Evolutionary conservation across 1,140 invertebrate species (phyloP), one percentile per base, ranked within the genome.

Genomic region (Gonioctena quinquepunctata): DNA sequence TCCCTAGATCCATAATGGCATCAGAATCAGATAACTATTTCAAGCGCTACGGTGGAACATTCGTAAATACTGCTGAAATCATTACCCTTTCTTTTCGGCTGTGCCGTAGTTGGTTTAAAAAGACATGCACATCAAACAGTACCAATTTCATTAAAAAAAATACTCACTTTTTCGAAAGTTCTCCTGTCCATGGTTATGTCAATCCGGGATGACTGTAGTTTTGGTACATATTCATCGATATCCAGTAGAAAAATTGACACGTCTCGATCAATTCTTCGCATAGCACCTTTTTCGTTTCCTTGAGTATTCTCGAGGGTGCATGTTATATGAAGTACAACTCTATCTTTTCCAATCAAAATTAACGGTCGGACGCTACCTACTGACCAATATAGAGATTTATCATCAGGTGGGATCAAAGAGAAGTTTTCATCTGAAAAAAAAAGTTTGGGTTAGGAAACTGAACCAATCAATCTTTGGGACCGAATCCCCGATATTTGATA

Each of bases 221-320:
- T 49, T 1, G 74, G 74, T 3, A 68, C 62, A 69, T 71, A 70
- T 56, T 71, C 66, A 57, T 76, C 70, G n/a, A 69, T 69, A 49
- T 73, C 69, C 48, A 70, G 18, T 4, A 76, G n/a, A 13, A 48
- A 42, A 3, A 75, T 54, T 8, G 52, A 5, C n/a, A 75, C 26
- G 2, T 28, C 49, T 50, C 62, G 66, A 25, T 23, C 49, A 7
- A 73, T 26, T 16, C 59, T 63, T n/a, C 74, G 68, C 1, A 63
- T 21, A 4, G 62, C 56, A 13, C 62, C 60, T 49, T 68, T 64
- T 11, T 68, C 18, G 25, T 66, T 65, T 54, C 72, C 74, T 19
- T 67, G 63, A 27, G 19, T 61, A 56, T 64, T 52, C 23, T 66
- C 49, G 13, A 66, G 16, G 5, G 25, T 66, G 18, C 52, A 66